phyloP scores from a whole-genome alignment of 2,888 invertebrate genomes.

The Cerceris rybyensis region DNA sequence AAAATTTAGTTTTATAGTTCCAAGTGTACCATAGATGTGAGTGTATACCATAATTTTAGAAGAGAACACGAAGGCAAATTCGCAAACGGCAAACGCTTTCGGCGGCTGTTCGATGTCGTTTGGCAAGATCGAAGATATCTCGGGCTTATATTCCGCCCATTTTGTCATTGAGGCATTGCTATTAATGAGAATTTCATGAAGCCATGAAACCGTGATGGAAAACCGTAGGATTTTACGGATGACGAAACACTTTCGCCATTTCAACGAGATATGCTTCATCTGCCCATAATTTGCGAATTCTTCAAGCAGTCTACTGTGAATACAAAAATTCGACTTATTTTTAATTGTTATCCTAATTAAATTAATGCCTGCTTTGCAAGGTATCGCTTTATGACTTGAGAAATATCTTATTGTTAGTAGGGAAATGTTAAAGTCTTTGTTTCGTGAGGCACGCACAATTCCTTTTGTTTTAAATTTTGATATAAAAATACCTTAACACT shows the following conservation, averaged over 20 bases:
- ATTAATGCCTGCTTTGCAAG: too few relatives aligned
- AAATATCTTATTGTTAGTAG: too few relatives aligned
- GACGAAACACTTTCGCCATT: slow-evolving; percentile 67
- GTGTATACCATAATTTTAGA: neutral
- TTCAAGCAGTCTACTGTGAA: slow-evolving; percentile 15
- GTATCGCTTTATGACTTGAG: too few relatives aligned
- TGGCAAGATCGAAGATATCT: slow-evolving; percentile 36
- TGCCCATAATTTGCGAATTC: slow-evolving; percentile 12
- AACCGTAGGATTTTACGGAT: slow-evolving; percentile 51
- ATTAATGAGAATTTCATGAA: slow-evolving; percentile 33
- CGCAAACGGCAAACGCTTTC: neutral
- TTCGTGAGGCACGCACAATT: too few relatives aligned
- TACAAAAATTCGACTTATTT: neutral
- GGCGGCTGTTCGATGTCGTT: slow-evolving; percentile 35
- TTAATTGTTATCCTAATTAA: too few relatives aligned
- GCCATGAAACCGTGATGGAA: slow-evolving; percentile 43
- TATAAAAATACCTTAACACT: too few relatives aligned
- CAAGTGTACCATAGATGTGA: too few relatives aligned
- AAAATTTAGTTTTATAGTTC: too few relatives aligned
- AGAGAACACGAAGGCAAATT: neutral
- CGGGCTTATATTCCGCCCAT: slow-evolving; percentile 66
- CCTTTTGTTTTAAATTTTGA: too few relatives aligned
- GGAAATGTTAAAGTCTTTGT: too few relatives aligned
- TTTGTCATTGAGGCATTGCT: slow-evolving; percentile 34
- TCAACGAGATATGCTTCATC: slow-evolving; percentile 54